These are phyloP conservation scores for Lemur catta DNA, from an alignment of 2,797 vertebrate species.

Conservation along the genomic window DNA sequence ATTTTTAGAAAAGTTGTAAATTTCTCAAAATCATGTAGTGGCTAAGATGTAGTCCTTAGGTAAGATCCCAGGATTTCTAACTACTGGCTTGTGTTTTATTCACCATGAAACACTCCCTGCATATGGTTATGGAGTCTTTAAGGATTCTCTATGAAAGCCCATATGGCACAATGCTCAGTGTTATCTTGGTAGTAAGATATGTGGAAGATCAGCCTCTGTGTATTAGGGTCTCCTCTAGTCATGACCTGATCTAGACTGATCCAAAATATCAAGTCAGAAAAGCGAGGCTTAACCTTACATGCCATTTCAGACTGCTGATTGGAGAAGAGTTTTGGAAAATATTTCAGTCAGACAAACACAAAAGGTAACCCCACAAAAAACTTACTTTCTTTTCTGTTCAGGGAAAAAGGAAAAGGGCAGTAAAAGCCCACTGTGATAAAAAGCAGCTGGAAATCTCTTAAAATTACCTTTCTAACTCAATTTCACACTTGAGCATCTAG, in stretches of 20 bases:
- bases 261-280: not conserved
- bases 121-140: not conserved
- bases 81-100: not conserved
- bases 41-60: not conserved
- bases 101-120: not conserved
- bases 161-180: not conserved
- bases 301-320: not conserved
- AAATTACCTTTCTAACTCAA: conserved; percentile 66
- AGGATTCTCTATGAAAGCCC: not conserved
- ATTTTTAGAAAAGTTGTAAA: not conserved
- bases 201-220: not conserved
- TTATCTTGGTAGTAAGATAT: not conserved
- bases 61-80: not conserved
- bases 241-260: not conserved
- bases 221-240: not conserved
- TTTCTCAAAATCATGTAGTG: not conserved
- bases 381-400: not conserved
- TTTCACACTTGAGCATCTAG: conserved; percentile 70
- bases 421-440: conserved; percentile 19
- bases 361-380: not conserved
- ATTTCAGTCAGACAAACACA: not conserved
- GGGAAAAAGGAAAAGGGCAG: not conserved
- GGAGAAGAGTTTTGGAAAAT: not conserved
- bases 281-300: not conserved
- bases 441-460: conserved; percentile 51